Percentiles rank a stretch among this genome's conserved stretches.
These are phyloP conservation scores for Brenthis ino DNA, from an alignment of 2,888 invertebrate genomes.

Conservation along the genomic window DNA sequence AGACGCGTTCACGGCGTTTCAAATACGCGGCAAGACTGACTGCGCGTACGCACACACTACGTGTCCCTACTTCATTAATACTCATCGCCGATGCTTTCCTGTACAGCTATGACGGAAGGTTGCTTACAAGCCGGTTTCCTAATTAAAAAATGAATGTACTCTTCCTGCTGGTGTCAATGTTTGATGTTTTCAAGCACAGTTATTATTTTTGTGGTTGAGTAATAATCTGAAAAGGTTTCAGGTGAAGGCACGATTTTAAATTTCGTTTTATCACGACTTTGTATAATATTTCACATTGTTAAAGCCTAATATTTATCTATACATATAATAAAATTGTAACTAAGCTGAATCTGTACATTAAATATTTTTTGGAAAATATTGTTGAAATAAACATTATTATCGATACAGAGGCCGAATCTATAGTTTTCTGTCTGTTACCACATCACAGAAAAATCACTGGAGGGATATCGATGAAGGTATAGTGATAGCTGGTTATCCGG, in stretches of 20 bases:
- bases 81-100: constrained; percentile 76
- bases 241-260: constrained; percentile 1
- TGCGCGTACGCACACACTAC: constrained; percentile 63
- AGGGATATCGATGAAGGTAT: no score
- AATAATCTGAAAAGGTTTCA: constrained; percentile 15
- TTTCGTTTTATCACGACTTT: not conserved
- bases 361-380: no score
- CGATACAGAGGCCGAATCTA: no score
- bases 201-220: constrained; percentile 5
- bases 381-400: no score
- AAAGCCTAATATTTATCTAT: no score
- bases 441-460: no score
- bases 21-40: constrained; percentile 69
- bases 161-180: constrained; percentile 49
- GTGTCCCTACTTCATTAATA: constrained; percentile 74
- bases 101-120: constrained; percentile 74
- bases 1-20: constrained; percentile 55
- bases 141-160: constrained; percentile 68
- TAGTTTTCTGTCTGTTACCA: no score
- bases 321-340: no score
- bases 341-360: no score
- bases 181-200: constrained; percentile 31
- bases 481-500: no score
- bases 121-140: constrained; percentile 77
- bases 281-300: no score